These are phyloP conservation scores for Heliothis virescens DNA, from an alignment of 1,140 invertebrate genomes.

Conservation along the genomic window DNA sequence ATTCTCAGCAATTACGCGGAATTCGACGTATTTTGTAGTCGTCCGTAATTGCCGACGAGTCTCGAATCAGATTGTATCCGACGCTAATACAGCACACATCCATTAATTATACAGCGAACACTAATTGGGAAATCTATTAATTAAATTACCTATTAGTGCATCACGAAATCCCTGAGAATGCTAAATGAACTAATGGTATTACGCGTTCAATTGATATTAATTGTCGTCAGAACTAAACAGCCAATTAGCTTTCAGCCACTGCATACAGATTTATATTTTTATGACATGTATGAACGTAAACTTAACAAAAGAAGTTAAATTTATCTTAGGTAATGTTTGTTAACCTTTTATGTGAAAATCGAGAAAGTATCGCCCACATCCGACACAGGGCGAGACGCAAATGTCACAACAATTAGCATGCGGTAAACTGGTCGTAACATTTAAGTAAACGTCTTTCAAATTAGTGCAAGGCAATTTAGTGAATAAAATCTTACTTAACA, in stretches of 20 bases:
- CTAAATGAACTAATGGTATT: constrained; percentile 32
- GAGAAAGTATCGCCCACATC: constrained; percentile 31
- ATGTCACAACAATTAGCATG: constrained; percentile 38
- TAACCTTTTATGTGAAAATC: constrained; percentile 14
- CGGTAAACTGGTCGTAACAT: constrained; percentile 23
- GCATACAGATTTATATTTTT: neutral
- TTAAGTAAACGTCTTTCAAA: constrained; percentile 32
- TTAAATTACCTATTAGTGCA: constrained; percentile 65
- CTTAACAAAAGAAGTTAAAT: neutral
- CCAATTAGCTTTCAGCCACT: neutral
- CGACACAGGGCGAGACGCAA: neutral
- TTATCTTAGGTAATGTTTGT: constrained; percentile 3
- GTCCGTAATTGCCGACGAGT: constrained; percentile 80
- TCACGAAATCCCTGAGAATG: constrained; percentile 47
- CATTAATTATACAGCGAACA: constrained; percentile 81
- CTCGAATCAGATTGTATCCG: constrained; percentile 81
- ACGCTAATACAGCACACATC: constrained; percentile 81
- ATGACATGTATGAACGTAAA: neutral
- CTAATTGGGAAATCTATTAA: constrained; percentile 84
- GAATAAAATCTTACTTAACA: constrained; percentile 26
- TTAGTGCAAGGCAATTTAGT: constrained; percentile 22
- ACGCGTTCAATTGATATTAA: constrained; percentile 38
- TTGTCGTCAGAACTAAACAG: neutral
- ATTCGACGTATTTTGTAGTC: constrained; percentile 85
- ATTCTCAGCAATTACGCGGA: constrained; percentile 85